Base-by-base conservation (phyloP, 1,140 invertebrate species). In the Melitaea cinxia region DNA sequence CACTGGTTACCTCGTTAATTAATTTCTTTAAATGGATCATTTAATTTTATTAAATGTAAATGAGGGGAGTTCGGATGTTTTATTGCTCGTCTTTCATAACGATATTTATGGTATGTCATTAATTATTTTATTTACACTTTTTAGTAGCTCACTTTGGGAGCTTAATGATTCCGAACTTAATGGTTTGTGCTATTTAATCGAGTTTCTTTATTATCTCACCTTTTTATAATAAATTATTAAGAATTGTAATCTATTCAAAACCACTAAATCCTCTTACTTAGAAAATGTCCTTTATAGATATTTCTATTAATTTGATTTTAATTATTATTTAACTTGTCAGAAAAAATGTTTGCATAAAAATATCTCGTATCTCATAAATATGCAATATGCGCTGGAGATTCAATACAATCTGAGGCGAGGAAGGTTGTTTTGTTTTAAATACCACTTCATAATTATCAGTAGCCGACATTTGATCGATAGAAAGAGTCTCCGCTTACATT, bases 31-130 rank as follows among this genome's bases (percentile, higher is more conserved):
- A 88, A 91, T 88, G 86, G 79, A 87, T 91, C 86, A 91, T 91
- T 91, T 91, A 91, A 91, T 91, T 91, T 89, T 78, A 90, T 90
- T 86, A 89, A 91, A 89, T 91, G 83, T 83, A 89, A 90, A 90
- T 90, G 72, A 84, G 78, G 82, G 85, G 79, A 83, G 80, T 77
- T 74, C 55, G 57, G 61, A 78, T 72, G 68, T 68, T 56, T 67
- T 67, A 58, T 67, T 61, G 53, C 49, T 50, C 52, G 42, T 75
- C 73, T 74, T 63, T 69, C 50, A 65, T 65, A 65, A 54, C 47
- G 78, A 80, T 69, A 85, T 85, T 75, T 70, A 75, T 73, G 64
- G 66, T 57, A 53, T 68, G 56, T 65, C 68, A 73, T 77, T 68
- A 68, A 62, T 47, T 63, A 60, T 54, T 30, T 58, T 58, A 47